Evolutionary conservation across 2,888 invertebrate species (phyloP), one percentile per base, ranked within the genome.

Genomic region (Aricia artaxerxes): DNA sequence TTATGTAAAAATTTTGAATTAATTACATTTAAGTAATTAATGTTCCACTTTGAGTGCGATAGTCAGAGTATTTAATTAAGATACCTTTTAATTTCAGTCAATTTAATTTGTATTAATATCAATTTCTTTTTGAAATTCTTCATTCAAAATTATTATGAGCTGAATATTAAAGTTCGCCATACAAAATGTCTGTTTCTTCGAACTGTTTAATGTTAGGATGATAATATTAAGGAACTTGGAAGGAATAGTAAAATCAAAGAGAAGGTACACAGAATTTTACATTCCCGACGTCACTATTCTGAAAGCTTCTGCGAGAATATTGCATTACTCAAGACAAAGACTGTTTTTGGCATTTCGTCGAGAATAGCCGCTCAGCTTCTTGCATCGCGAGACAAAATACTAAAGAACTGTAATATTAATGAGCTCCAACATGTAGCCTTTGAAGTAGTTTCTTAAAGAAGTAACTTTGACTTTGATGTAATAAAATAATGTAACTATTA

Each of bases 321-420:
- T 69, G 35, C 69, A 69, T 69, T 69, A 69, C 69, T 35, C 69
- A 38, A 73, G 73, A 40, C 73, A 73, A 73, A 44, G 44, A n/a
- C 40, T 44, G 73, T 44, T 73, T 69, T 73, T 73, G 73, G 73
- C 44, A 73, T 44, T 44, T 73, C n/a, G 44, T 73, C 4, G 16
- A 73, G 73, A 73, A 44, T 73, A n/a, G n/a, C 5, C 44, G 7
- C 44, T 38, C 73, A 44, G 44, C n/a, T 73, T 73, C 40, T 24
- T 44, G 44, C 40, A 44, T 73, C 73, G 35, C 73, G 44, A 44
- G 35, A 16, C 35, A 73, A 40, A 73, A 73, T 44, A 73, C 44
- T 73, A 44, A 44, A 44, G 73, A 73, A 73, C n/a, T 73, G n/a
- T 73, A 73, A 73, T 44, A 73, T 73, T 73, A 73, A 73, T 73